Percentiles rank a stretch among this genome's conserved stretches.
These are phyloP conservation scores for Prosopocoilus inquinatus DNA, from an alignment of 2,888 invertebrate species.

Conservation along the genomic window DNA sequence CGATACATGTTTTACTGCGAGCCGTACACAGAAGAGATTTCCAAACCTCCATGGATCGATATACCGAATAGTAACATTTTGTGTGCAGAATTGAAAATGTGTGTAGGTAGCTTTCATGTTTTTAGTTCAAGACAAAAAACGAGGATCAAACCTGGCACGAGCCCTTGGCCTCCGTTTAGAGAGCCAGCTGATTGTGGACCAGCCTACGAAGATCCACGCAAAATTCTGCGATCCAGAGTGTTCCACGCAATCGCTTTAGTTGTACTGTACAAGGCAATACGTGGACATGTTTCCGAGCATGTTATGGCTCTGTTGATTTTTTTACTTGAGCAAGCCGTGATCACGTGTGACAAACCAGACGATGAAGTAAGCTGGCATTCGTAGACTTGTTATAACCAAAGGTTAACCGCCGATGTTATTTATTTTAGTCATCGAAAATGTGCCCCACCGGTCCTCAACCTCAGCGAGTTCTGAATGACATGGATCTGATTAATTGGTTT, in stretches of 20 bases:
- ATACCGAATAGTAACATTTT: conserved; percentile 74
- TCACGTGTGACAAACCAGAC: conserved; percentile 48
- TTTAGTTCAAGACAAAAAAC: conserved; percentile 43
- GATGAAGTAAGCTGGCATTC: conserved; percentile 45
- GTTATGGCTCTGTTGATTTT: conserved; percentile 83
- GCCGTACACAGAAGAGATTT: conserved; percentile 92
- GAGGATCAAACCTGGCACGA: conserved; percentile 45
- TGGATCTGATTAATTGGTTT: conserved; percentile 65
- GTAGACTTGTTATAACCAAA: background rate
- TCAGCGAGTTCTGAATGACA: conserved; percentile 52
- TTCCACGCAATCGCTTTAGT: conserved; percentile 76
- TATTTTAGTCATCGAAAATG: conserved; percentile 50
- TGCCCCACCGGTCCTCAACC: conserved; percentile 47
- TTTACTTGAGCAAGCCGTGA: conserved; percentile 80
- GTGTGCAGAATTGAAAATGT: background rate
- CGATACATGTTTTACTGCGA: conserved; percentile 85
- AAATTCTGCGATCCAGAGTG: conserved; percentile 59
- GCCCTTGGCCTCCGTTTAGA: conserved; percentile 78
- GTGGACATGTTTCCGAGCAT: conserved; percentile 75
- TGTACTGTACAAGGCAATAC: conserved; percentile 81
- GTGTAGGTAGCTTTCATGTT: conserved; percentile 3
- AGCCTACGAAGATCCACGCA: conserved; percentile 68
- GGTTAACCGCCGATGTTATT: background rate
- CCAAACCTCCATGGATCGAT: conserved; percentile 92
- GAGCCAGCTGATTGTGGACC: conserved; percentile 63